Evolutionary conservation across 2,888 invertebrate genomes (phyloP).

Genomic region (Acheta domesticus): DNA sequence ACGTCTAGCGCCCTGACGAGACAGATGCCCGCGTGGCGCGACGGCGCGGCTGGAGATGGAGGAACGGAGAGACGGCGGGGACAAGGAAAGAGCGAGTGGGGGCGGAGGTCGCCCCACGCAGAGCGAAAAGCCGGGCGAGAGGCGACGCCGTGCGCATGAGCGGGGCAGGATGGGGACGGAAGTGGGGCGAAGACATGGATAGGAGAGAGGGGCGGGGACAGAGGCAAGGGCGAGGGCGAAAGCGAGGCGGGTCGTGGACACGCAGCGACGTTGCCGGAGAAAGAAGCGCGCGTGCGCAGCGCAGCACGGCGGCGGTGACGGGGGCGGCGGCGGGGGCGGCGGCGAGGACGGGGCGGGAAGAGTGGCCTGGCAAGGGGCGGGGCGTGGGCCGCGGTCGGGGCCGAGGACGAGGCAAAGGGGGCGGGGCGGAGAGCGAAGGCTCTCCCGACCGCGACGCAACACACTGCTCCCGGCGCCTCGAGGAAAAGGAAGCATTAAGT

Average conservation of each 20-base stretch:
- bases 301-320: neutral
- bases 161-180: neutral
- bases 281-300: neutral
- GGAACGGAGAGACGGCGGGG: too few species aligned
- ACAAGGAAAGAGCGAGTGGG: neutral
- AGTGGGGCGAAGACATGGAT: neutral
- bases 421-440: neutral
- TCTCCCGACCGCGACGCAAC: constrained; percentile 3
- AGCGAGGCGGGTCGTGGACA: neutral
- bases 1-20: too few species aligned
- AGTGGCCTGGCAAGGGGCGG: neutral
- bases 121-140: neutral
- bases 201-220: neutral
- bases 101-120: neutral
- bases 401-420: neutral
- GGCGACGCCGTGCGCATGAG: neutral
- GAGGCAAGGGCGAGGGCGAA: neutral
- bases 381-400: neutral
- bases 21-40: too few species aligned
- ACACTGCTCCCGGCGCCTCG: neutral
- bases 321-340: neutral
- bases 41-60: too few species aligned
- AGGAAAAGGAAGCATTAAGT: constrained; percentile 18
- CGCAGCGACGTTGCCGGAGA: neutral
- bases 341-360: neutral